A percentile compares a stretch with the other conserved stretches of the same genome.
These are phyloP conservation scores for Eumaeus atala DNA, from an alignment of 1,140 invertebrate species.

Conservation along the genomic window DNA sequence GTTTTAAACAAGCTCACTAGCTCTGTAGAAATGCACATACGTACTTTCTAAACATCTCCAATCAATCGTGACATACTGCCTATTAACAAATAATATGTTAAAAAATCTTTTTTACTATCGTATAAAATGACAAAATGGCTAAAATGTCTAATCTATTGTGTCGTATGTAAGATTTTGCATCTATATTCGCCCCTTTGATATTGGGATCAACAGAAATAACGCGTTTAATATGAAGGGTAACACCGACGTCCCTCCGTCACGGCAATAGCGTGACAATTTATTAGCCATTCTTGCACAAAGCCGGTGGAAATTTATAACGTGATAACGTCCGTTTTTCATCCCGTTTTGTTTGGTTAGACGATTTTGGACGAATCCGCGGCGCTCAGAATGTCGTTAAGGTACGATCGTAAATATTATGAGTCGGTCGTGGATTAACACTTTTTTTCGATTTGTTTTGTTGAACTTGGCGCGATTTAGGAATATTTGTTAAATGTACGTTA, in stretches of 20 bases:
- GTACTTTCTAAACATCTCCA: neutral
- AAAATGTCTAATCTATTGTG: slow-evolving; percentile 7
- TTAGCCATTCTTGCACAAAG: slow-evolving; percentile 57
- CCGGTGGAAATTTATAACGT: slow-evolving; percentile 60
- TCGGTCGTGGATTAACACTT: slow-evolving; percentile 11
- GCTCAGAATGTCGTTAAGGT: slow-evolving; percentile 23
- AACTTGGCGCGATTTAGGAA: neutral
- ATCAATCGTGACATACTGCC: neutral
- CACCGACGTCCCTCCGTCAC: slow-evolving; percentile 23
- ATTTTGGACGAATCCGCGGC: slow-evolving; percentile 27
- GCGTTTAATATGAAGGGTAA: slow-evolving; percentile 37
- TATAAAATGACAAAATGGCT: too few species aligned
- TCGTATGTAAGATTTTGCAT: neutral
- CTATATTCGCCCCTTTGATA: slow-evolving; percentile 16
- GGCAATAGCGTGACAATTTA: slow-evolving; percentile 56
- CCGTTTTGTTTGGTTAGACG: slow-evolving; percentile 31
- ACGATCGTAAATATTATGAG: slow-evolving; percentile 21
- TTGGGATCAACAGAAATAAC: slow-evolving; percentile 27
- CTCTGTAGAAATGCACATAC: too few species aligned
- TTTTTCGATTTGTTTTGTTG: slow-evolving; percentile 15
- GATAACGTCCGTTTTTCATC: slow-evolving; percentile 53
- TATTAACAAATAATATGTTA: neutral
- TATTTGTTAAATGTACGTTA: neutral
- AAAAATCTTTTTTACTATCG: neutral
- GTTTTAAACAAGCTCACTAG: too few species aligned